Evolutionary conservation across 2,797 vertebrate species (phyloP), one percentile per base, ranked within the genome.

Genomic region (Alcedo quadribrachys): DNA sequence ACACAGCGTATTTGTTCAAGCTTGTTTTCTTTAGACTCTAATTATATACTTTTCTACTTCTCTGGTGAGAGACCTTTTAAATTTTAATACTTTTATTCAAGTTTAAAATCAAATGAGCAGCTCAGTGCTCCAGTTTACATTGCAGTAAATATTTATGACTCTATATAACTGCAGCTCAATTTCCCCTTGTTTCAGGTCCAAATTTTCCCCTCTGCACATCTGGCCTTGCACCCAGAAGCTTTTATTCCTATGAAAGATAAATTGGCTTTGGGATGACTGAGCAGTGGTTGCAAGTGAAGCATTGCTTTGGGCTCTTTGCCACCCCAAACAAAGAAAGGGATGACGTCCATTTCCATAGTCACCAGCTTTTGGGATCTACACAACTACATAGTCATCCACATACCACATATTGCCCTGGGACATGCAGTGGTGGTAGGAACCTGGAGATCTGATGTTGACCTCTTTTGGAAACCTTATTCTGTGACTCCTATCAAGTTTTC

Each of bases 101-200:
- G 69, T 71, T 71, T 71, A 77, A 80, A 91, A 87, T 87, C 83
- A 82, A 93, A 92, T 51, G 68, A 89, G n/a, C 32, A 33, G 58
- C 71, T 91, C 81, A 71, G 71, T 48, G 75, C 75, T 87, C n/a
- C 43, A 21, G 83, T 94, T 95, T 94, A 94, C 58, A 66, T 30
- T 80, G 83, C 86, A 94, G 90, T 93, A 95, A 95, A 95, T 96
- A 94, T 95, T 96, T 96, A 96, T 85, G 54, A 46, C 81, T 94
- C 86, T 28, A 32, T 93, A 71, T 88, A 96, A 91, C 92, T 91
- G 65, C 32, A 87, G 88, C 63, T 95, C 95, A 92, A 83, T 95
- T 96, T 95, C 90, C 92, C 93, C 91, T 94, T 93, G 86, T 94
- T 96, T 87, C 55, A 4, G n/a, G 33, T 87, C 93, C 95, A 96